Base-by-base conservation (phyloP, 2,113 vertebrate species). In the Cardinalis cardinalis region DNA sequence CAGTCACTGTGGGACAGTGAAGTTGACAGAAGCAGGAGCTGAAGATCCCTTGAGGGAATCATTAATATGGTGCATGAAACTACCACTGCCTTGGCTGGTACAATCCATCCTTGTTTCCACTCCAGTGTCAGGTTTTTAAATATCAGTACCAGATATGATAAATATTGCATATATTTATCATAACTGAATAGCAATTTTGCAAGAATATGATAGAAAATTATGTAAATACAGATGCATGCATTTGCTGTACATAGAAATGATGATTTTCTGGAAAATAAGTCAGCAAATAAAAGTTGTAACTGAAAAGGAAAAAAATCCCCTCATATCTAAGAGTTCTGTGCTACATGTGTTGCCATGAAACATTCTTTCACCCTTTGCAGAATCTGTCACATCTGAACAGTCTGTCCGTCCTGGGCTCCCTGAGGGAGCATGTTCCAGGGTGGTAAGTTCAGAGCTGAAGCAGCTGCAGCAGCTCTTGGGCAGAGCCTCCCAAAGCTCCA, bases 221-320 rank as follows among this genome's bases (percentile, higher is more conserved):
- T 69, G 59, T 86, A 87, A 92, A 78, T 69, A 65, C 12, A 46
- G 23, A 41, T 21, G 48, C 36, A 32, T 41, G 53, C 24, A 65
- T 93, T 94, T 89, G 34, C 24, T 94, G 66, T 95, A 76, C 31
- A 60, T 86, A 82, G 69, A 31, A 81, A 31, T 63, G 41, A 34
- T 29, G 19, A 65, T 69, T 58, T 93, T 72, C 38, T 82, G 81
- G 51, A 69, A 59, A 28, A 84, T 14, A 87, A 84, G 41, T 84
- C 70, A 81, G 29, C 34, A 75, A 96, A 95, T 96, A 93, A 90
- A 94, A 76, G 31, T 38, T 24, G 21, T 36, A 43, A 88, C 25
- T 34, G 49, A 55, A 88, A 94, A 76, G 25, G 12, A 34, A 34
- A 63, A 63, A 53, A 40, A 19, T 19, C 3, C 8, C 8, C 4